Conservation (phyloP, 2,888 invertebrate species). For the Rhimphoctona megacephalus region DNA sequence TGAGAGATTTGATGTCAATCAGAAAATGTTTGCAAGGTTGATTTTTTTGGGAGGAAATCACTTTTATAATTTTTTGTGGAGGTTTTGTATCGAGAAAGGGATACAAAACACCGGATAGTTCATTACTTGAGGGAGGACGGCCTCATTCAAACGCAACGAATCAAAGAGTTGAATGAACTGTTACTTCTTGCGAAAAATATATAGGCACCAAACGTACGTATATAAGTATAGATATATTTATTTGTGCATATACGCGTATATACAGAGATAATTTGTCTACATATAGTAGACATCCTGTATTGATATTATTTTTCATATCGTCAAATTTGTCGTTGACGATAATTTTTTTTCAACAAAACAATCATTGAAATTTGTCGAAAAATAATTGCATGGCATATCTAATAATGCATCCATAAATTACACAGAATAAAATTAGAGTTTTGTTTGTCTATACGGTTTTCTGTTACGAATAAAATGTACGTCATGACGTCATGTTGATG, state of each 20-base stretch:
- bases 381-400: not conserved
- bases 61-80: too few species aligned
- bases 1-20: too few species aligned
- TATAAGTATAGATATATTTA: slow-evolving; percentile 1
- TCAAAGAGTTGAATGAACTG: slow-evolving; percentile 55
- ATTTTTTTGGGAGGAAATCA: too few species aligned
- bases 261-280: slow-evolving; percentile 31
- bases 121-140: too few species aligned
- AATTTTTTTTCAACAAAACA: not conserved
- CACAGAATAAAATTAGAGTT: too few species aligned
- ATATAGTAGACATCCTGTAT: slow-evolving; percentile 26
- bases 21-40: too few species aligned
- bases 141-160: slow-evolving; percentile 13
- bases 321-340: not conserved
- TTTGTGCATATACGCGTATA: not conserved
- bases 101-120: too few species aligned
- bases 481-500: too few species aligned
- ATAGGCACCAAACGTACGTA: slow-evolving; percentile 9
- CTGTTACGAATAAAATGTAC: too few species aligned
- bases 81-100: too few species aligned
- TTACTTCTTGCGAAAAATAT: not conserved
- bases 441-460: too few species aligned
- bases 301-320: slow-evolving; percentile 7
- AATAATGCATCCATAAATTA: too few species aligned
- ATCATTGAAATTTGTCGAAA: not conserved